Base-by-base conservation (phyloP, 2,888 invertebrate genomes). In the Taenaris catops region DNA sequence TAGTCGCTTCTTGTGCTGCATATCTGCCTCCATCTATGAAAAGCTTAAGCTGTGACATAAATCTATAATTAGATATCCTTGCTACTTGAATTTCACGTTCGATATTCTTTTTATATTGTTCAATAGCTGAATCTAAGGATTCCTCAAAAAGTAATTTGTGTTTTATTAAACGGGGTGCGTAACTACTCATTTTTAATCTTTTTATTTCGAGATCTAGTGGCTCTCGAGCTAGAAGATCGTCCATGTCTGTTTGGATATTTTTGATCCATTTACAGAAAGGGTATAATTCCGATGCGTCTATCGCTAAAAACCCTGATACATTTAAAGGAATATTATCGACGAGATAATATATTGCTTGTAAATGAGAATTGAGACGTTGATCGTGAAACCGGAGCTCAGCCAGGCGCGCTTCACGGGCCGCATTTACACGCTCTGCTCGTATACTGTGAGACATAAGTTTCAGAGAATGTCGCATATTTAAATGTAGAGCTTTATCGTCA, bases 51-150 rank as follows among this genome's bases (percentile, higher is more conserved):
- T 65, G 53, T 3, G 66, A 53, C 40, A 76, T 48, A 29, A 72
- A 74, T 4, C 66, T 56, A n/a, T 74, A 54, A 42, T 78, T 81
- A 0, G 79, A 63, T 18, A 78, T 63, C n/a, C 79, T 62, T 4
- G 59, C 76, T 20, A 64, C 63, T 44, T 83, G 81, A 25, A 79
- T 44, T n/a, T 62, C 52, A 9, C 63, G 45, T 12, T 69, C 59
- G 0, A 72, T 28, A n/a, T 53, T 39, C 10, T 38, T 53, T 35
- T 67, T 76, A 39, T 50, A 65, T 1, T 50, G 42, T 2, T 49
- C 54, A 7, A 71, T 33, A 1, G 58, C 63, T 3, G 21, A 25
- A 23, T 65, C 50, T 9, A 81, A 49, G 6, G 80, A 81, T 2
- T 67, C 63, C 25, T 70, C 66, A 49, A 70, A 83, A 2, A 61